Evolutionary conservation across 2,888 invertebrate species (phyloP), one percentile per base, ranked within the genome.

Genomic region (Stenotaenia linearis): DNA sequence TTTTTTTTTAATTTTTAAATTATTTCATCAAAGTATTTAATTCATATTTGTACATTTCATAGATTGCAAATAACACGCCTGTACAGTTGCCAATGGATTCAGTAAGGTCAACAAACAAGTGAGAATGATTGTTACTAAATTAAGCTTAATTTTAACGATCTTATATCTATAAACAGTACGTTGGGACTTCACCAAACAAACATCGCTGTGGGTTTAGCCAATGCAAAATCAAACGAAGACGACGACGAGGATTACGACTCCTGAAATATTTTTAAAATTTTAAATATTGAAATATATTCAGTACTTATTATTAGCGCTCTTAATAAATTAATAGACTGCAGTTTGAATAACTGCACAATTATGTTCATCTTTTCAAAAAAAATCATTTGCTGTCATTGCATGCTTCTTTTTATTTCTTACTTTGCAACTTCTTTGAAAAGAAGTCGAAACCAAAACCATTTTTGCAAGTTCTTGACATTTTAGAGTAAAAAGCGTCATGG

Each of bases 231-330:
- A 69, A 69, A 28, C 12, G 28, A 69, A 28, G 69, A 69, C 30
- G 79, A 79, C 37, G 79, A 79, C 75, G 79, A 79, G 37, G 79
- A 79, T 18, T 79, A 79, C 40, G 79, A 79, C 32, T 79, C 79
- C 18, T 79, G 79, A 79, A 75, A 37, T 32, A 7, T 32, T 1
- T 23, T 3, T 25, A 28, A 28, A 12, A 12, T 4, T 50, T 18
- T 50, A n/a, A n/a, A 50, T n/a, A 1, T 18, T 50, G 18, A 40
- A 7, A 7, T 3, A 5, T 50, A n/a, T 18, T 50, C 50, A n/a
- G 50, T 18, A n/a, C 15, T 50, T 50, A 50, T 50, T 50, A 12
- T 50, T 50, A 50, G 21, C 50, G 18, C 50, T 18, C 18, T 21
- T 50, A 50, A 2, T 18, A n/a, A 50, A 50, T 4, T 18, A 3